phyloP scores from a whole-genome alignment of 2,113 vertebrate genomes.

The Poecile atricapillus region DNA sequence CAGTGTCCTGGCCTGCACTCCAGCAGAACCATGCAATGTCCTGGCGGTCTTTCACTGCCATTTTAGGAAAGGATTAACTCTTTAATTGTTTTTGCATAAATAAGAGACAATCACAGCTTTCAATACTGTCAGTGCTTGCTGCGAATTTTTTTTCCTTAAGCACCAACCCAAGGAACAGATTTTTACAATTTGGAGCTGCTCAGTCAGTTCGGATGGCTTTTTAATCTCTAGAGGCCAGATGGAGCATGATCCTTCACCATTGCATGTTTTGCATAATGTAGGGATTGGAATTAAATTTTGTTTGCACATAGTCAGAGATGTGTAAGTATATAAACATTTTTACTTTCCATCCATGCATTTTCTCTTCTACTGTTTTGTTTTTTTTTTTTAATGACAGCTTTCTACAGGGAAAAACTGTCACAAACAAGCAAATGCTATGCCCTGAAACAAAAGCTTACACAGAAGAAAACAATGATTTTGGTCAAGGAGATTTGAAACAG shows the following conservation, averaged over 20 bases:
- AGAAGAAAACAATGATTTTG: not conserved
- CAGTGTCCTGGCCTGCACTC: not conserved
- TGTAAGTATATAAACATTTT: not conserved
- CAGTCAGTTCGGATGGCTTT: not conserved
- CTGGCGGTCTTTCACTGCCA: not conserved
- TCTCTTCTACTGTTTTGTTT: not conserved
- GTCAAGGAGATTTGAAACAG: not conserved
- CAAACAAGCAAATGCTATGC: not conserved
- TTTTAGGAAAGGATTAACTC: not conserved
- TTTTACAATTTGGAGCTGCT: not conserved
- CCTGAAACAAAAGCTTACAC: not conserved
- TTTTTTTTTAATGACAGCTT: not conserved
- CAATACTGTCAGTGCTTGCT: not conserved
- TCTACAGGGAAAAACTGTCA: not conserved
- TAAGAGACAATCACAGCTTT: not conserved
- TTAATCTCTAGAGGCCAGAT: slow-evolving; percentile 43
- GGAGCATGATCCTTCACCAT: not conserved
- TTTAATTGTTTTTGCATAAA: not conserved
- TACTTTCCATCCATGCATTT: not conserved
- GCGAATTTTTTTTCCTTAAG: not conserved
- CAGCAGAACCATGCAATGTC: not conserved
- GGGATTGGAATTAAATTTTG: not conserved
- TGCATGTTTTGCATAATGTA: not conserved
- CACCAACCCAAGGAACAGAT: not conserved
- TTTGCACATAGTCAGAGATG: not conserved